Base-by-base conservation (phyloP, 2,113 vertebrate genomes). In the Macquaria ambigua region DNA sequence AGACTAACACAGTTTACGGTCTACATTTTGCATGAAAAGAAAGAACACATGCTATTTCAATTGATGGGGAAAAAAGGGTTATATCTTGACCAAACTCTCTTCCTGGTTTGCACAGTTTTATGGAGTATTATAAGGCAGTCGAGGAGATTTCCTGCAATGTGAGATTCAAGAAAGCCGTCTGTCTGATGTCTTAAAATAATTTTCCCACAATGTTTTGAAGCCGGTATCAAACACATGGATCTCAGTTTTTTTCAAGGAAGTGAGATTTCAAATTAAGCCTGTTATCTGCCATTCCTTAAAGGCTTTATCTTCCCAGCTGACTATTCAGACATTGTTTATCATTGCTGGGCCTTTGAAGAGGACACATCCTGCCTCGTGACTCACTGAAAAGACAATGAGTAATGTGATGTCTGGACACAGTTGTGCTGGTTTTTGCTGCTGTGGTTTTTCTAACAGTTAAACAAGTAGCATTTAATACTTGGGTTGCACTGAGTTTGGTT, bases 261-360 rank as follows among this genome's bases (percentile, higher is more conserved):
- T 43, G 63, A 84, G 80, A 76, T 63, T 91, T 85, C 31, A 41
- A 39, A 85, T 87, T 73, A 74, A 86, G 75, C 64, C 81, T 56
- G 64, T 83, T 58, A 84, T 92, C 79, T 79, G 25, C 68, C 34
- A 68, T 81, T 85, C 72, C 53, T 77, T 56, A 58, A 63, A 82
- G 75, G 31, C 37, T 73, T 77, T 74, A 74, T 88, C 72, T 53
- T 61, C 46, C 81, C 79, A 67, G 74, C 79, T 78, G 56, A 88
- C 78, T 78, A 34, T 70, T 81, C 71, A 81, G 82, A 71, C 84
- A 50, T 39, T 90, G 93, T 94, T 94, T 94, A 90, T 94, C 88
- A 87, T 85, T 55, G 28, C 72, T 77, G 59, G 73, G 50, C 34
- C 77, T 93, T 93, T 94, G 89, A 93, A 93, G 82, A 82, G 43